Percentiles rank a stretch among this genome's conserved stretches.
Evolutionary conservation across 2,797 vertebrate species (phyloP).

Genomic region (Coregonus ussuriensis): DNA sequence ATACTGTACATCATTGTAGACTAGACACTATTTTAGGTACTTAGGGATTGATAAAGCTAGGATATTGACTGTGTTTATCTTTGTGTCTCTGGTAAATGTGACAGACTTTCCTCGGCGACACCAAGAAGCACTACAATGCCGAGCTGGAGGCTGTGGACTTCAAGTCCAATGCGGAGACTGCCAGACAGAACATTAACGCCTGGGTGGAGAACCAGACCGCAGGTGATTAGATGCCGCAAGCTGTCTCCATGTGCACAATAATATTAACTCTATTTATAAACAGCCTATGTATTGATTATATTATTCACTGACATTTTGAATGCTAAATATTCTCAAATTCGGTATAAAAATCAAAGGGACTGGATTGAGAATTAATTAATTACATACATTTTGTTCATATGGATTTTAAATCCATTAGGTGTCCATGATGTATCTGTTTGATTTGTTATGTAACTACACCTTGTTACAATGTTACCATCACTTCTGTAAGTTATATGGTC

Average conservation of each 20-base stretch:
- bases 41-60: conserved; percentile 1
- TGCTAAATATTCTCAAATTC: background rate
- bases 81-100: conserved; percentile 10
- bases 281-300: background rate
- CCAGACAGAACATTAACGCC: conserved; percentile 81
- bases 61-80: no score
- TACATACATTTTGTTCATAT: background rate
- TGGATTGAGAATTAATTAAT: background rate
- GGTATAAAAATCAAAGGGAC: background rate
- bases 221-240: conserved; percentile 61
- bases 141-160: conserved; percentile 83
- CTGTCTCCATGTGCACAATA: background rate
- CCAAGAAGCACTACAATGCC: conserved; percentile 76
- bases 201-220: conserved; percentile 86
- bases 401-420: background rate
- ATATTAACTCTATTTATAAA: background rate
- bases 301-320: background rate
- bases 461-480: background rate
- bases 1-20: background rate
- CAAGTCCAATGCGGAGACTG: conserved; percentile 55
- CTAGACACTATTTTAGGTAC: background rate
- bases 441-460: background rate
- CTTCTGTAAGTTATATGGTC: background rate
- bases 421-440: background rate
- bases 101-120: conserved; percentile 79